Conservation (phyloP, 2,113 vertebrate species). For the Malaclemys terrapin region DNA sequence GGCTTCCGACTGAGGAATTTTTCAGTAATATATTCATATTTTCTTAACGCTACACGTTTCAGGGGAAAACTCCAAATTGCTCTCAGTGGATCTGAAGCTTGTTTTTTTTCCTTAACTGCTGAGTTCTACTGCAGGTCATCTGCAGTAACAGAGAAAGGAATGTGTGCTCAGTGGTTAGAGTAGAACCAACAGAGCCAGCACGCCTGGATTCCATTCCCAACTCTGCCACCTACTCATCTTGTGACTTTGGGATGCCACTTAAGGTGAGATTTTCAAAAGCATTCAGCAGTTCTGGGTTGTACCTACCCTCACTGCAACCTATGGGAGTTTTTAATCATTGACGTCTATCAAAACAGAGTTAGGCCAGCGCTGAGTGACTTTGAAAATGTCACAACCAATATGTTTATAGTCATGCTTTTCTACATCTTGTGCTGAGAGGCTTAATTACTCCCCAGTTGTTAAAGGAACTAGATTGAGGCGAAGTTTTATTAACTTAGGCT, state of each 20-base stretch:
- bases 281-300: neutral
- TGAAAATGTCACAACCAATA: constrained; percentile 40
- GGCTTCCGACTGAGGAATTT: neutral
- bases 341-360: neutral
- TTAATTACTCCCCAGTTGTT: constrained; percentile 52
- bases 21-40: neutral
- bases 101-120: neutral
- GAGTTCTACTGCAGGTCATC: neutral
- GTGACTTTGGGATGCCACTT: neutral
- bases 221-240: rapidly evolving
- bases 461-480: neutral
- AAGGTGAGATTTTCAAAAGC: neutral
- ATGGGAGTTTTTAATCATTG: neutral
- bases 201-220: neutral
- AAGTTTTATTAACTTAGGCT: constrained; percentile 36
- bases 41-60: neutral
- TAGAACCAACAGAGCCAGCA: neutral
- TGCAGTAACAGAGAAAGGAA: neutral
- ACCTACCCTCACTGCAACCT: neutral
- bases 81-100: neutral
- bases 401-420: neutral
- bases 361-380: neutral
- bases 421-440: neutral
- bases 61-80: neutral
- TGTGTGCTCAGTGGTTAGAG: rapidly evolving